Percentiles rank a stretch among this genome's conserved stretches.
These are phyloP conservation scores for Coilia nasus DNA, from an alignment of 2,797 vertebrate genomes.

Conservation along the genomic window DNA sequence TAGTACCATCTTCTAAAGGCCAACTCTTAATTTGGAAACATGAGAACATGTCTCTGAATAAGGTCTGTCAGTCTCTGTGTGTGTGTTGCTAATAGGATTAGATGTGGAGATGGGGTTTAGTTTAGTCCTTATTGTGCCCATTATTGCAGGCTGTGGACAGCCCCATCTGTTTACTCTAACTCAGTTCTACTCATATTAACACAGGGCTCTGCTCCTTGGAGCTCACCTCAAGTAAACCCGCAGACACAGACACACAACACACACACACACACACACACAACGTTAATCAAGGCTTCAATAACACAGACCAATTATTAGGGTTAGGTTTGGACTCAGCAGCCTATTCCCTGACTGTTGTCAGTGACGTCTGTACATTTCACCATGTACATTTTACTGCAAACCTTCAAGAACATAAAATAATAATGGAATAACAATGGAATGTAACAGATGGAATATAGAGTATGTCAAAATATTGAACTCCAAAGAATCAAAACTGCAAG, in stretches of 20 bases:
- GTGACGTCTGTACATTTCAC: too few species aligned
- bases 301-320: too few species aligned
- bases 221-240: neutral
- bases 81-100: conserved; percentile 23
- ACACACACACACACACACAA: neutral
- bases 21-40: conserved; percentile 33
- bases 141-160: conserved; percentile 40
- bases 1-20: conserved; percentile 37
- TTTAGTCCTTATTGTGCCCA: neutral
- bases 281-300: too few species aligned
- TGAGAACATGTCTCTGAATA: conserved; percentile 14
- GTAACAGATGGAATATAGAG: too few species aligned
- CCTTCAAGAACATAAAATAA: too few species aligned
- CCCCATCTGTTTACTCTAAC: neutral
- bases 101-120: conserved; percentile 4
- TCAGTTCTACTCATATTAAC: neutral
- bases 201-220: neutral
- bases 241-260: neutral
- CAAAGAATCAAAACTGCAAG: neutral
- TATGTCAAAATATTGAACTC: neutral
- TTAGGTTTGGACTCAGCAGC: too few species aligned
- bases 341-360: too few species aligned
- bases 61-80: neutral
- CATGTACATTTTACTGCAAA: too few species aligned
- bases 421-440: too few species aligned